Evolutionary conservation across 1,140 invertebrate genomes (phyloP), one percentile per base, ranked within the genome.

Genomic region (Drosophila truncata): DNA sequence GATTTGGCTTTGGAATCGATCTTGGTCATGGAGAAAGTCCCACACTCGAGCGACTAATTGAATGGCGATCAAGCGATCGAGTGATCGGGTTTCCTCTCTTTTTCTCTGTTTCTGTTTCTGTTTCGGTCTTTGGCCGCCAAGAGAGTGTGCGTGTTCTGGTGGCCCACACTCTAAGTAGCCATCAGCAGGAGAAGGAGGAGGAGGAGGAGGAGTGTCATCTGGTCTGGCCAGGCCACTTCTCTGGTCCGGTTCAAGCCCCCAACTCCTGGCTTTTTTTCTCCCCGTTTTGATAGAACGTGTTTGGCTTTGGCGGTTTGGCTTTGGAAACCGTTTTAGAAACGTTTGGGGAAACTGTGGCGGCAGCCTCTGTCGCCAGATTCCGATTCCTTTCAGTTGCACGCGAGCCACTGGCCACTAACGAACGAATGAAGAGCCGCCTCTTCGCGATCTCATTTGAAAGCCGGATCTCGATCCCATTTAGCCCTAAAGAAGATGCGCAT

Each of bases 361-460:
- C 72, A 70, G 37, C 60, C 50, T 44, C 61, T n/a, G 35, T 35
- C 58, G 55, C 61, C 58, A 65, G 50, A 58, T 52, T 70, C 47
- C 44, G 72, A 69, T 78, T 91, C 82, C 86, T 91, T 91, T 91
- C 87, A 91, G 86, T 91, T 86, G 79, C 82, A 80, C 70, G 91
- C 72, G 82, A 91, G 79, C 67, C 84, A 39, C 76, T 64, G 57
- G 29, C 50, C 75, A 76, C 62, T 7, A n/a, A 16, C 25, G 46
- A 46, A 25, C 46, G 25, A 11, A 10, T 16, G 16, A 29, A 29
- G 47, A 50, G 27, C 18, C 8, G 42, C 23, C 39, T 47, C 44
- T 42, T 67, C 25, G 82, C 58, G 57, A 71, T 65, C 42, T 66
- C 62, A 49, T 52, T 62, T 54, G 14, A 25, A 46, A 31, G 33